These are phyloP conservation scores for Pogonomyrmex barbatus DNA, from an alignment of 1,140 invertebrate genomes.

Conservation along the genomic window DNA sequence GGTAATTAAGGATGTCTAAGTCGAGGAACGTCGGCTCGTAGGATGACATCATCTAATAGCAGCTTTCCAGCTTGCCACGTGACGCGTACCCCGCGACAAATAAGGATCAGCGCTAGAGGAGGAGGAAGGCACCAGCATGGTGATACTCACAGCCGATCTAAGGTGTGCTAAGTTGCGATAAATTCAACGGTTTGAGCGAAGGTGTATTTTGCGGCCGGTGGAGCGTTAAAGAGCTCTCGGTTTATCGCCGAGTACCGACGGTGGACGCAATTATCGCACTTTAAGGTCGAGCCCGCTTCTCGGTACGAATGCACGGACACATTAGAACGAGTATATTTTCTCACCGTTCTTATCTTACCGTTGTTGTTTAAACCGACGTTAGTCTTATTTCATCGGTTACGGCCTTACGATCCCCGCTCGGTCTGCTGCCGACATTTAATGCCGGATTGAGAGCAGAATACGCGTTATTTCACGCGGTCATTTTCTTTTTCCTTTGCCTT, in stretches of 20 bases:
- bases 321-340: constrained; percentile 14
- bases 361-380: background rate
- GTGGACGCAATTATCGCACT: constrained; percentile 28
- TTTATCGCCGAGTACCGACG: background rate
- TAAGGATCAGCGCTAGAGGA: constrained; percentile 25
- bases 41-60: constrained; percentile 60
- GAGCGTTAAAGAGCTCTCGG: constrained; percentile 13
- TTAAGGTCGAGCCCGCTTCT: background rate
- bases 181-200: constrained; percentile 29
- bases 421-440: too few relatives aligned
- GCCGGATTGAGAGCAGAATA: background rate
- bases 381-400: background rate
- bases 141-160: background rate
- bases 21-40: constrained; percentile 29
- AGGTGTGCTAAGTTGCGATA: constrained; percentile 45
- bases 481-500: background rate
- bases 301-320: background rate
- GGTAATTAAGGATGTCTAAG: constrained; percentile 49
- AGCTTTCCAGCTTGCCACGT: constrained; percentile 28
- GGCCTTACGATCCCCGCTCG: background rate
- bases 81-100: constrained; percentile 49
- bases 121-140: background rate
- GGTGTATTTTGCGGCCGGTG: constrained; percentile 23
- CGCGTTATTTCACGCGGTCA: background rate
- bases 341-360: constrained; percentile 22